A percentile compares a stretch with the other conserved stretches of the same genome.
These are phyloP conservation scores for Tortricodes alternella DNA, from an alignment of 2,888 invertebrate genomes.

Conservation along the genomic window DNA sequence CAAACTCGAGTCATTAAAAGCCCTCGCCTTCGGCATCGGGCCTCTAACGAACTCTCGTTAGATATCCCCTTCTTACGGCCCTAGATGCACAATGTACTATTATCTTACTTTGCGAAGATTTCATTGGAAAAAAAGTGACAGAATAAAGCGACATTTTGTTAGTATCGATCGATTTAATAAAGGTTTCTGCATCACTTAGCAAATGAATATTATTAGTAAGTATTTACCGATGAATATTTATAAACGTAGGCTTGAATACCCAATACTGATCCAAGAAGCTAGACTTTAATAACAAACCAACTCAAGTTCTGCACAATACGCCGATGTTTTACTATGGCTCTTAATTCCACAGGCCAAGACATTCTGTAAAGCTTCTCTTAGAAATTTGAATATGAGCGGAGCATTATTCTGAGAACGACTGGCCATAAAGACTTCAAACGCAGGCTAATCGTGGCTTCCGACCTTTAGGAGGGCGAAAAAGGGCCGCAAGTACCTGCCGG, in stretches of 20 bases:
- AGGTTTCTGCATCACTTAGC: no score
- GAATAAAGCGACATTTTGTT: no score
- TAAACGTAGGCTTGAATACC: not conserved
- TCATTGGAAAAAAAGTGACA: no score
- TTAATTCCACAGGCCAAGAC: slow-evolving; percentile 53
- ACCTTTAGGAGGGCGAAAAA: slow-evolving; percentile 69
- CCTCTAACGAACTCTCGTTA: no score
- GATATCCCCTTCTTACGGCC: no score
- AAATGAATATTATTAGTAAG: no score
- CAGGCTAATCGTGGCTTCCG: slow-evolving; percentile 79
- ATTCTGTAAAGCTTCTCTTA: slow-evolving; percentile 62
- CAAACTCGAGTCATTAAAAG: no score
- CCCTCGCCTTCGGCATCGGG: no score
- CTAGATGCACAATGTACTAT: no score
- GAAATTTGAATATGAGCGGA: slow-evolving; percentile 75
- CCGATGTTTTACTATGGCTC: slow-evolving; percentile 19
- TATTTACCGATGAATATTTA: no score
- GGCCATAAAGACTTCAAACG: slow-evolving; percentile 79
- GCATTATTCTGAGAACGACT: slow-evolving; percentile 75
- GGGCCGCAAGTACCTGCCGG: slow-evolving; percentile 63
- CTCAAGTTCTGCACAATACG: slow-evolving; percentile 1
- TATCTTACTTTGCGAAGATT: no score
- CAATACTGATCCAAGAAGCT: not conserved
- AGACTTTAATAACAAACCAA: not conserved
- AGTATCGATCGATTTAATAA: no score